Conservation (phyloP, 2,888 invertebrate species). For the Yponomeuta malinellus region DNA sequence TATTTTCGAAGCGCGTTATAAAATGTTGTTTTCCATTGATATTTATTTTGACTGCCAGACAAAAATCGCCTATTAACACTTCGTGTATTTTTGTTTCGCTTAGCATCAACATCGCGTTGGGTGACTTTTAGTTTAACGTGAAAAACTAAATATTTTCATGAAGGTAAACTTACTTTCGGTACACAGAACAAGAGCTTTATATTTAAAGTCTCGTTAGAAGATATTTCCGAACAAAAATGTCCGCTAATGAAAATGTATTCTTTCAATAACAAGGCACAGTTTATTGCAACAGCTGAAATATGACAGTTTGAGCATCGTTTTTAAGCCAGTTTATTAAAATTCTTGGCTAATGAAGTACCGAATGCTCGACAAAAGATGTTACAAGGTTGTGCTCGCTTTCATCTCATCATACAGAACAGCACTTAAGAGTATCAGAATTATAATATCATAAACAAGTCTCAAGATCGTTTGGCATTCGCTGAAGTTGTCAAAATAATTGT, state of each 20-base stretch:
- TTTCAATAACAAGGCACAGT: background rate
- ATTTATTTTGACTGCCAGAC: conserved; percentile 10
- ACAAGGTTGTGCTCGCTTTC: background rate
- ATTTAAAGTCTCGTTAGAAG: background rate
- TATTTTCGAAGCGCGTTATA: conserved; percentile 4
- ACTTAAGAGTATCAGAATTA: background rate
- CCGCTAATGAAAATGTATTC: background rate
- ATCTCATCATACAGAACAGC: background rate
- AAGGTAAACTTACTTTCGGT: background rate
- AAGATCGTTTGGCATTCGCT: background rate
- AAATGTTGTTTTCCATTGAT: conserved; percentile 8
- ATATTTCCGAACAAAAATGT: background rate
- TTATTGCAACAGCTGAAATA: background rate
- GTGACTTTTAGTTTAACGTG: background rate
- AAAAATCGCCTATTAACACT: conserved; percentile 7
- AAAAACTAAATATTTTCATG: background rate
- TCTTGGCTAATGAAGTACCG: background rate
- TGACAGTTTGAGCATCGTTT: background rate
- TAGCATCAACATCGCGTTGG: background rate
- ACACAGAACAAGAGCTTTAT: background rate
- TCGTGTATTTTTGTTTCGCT: conserved; percentile 5
- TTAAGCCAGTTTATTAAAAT: background rate
- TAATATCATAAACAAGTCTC: background rate
- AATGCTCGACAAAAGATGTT: background rate
- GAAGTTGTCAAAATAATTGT: background rate